Evolutionary conservation across 1,140 invertebrate species (phyloP), one percentile per base, ranked within the genome.

Genomic region (Drosophila tropicalis): DNA sequence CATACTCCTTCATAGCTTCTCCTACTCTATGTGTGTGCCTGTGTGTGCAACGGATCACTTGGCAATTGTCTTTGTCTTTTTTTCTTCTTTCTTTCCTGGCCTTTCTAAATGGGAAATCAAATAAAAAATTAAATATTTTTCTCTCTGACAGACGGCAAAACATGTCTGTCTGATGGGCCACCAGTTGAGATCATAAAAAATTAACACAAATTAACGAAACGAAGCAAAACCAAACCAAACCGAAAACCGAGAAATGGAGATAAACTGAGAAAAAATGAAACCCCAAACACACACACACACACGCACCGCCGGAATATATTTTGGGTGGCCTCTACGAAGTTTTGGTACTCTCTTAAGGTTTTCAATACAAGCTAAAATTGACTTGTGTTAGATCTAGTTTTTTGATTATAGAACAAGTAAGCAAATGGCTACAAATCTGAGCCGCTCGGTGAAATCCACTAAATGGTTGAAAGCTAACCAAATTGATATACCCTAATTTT

Each of bases 101-200:
- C 70, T 86, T 82, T 82, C 83, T 80, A 87, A 87, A 86, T 87
- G 83, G 79, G 81, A 80, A 87, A 89, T 76, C 83, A 87, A 89
- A 87, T 80, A 87, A 62, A 60, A 47, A 81, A 72, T 72, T 55
- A 67, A 67, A 58, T 72, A 61, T 40, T 69, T 47, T 22, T 51
- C 44, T 22, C 44, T 44, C 67, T 60, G 69, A 70, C 72, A 67
- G 74, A 68, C 68, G 32, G 64, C 62, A 51, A 22, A n/a, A 55
- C 40, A 65, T 58, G 47, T 17, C 34, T 29, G 44, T 63, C n/a
- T 29, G 15, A 55, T 22, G 44, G 56, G 72, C 81, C 76, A 86
- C 68, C 77, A 72, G 68, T 70, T 65, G 81, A 75, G 81, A 64
- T 87, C 83, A 71, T 87, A 79, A 87, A 80, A 89, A 80, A 87